phyloP scores from a whole-genome alignment of 2,797 vertebrate species.

The Masticophis lateralis region DNA sequence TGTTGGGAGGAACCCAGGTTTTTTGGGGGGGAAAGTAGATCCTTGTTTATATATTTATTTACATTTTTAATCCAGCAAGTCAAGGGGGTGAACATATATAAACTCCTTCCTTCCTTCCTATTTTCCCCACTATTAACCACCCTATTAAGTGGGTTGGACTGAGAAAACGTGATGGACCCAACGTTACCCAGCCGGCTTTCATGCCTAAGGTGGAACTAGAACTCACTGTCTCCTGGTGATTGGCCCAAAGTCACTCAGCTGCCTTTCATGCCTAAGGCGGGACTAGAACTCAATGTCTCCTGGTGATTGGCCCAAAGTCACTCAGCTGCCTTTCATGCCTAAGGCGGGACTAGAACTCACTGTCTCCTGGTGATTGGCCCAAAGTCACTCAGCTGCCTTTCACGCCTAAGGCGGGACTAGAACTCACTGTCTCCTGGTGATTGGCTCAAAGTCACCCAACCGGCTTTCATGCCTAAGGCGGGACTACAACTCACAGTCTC shows the following conservation, averaged over 20 bases:
- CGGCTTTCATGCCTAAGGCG: accelerated
- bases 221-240: too few relatives aligned
- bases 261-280: too few relatives aligned
- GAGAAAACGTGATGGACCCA: background rate
- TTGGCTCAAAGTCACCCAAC: too few relatives aligned
- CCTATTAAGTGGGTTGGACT: background rate
- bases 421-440: too few relatives aligned
- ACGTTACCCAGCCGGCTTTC: too few relatives aligned
- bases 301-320: too few relatives aligned
- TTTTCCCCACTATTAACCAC: background rate
- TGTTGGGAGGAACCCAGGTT: background rate
- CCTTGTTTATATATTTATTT: background rate
- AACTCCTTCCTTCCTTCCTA: background rate
- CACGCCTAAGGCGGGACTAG: too few relatives aligned
- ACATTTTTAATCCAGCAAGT: background rate
- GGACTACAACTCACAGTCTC: background rate
- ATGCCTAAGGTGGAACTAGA: too few relatives aligned
- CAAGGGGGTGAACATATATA: background rate
- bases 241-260: too few relatives aligned
- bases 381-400: accelerated
- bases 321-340: accelerated
- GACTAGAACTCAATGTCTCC: too few relatives aligned
- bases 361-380: too few relatives aligned
- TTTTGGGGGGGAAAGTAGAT: background rate
- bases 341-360: too few relatives aligned